Conservation (phyloP, 2,797 vertebrate genomes). For the Danio jaintianensis region DNA sequence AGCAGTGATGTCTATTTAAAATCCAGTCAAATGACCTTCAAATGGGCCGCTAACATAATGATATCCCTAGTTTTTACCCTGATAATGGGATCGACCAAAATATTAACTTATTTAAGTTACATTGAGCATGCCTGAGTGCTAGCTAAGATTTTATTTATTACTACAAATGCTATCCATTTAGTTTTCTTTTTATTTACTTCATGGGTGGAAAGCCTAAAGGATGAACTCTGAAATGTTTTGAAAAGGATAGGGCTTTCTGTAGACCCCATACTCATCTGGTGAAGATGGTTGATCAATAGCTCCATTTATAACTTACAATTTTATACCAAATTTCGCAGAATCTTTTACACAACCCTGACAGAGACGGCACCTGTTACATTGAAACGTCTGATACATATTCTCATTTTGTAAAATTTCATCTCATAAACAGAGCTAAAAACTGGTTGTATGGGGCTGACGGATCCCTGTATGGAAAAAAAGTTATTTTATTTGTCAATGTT, state of each 20-base stretch:
- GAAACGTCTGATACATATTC: background rate
- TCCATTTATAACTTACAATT: background rate
- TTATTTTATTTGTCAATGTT: slow-evolving; percentile 4
- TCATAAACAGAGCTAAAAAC: background rate
- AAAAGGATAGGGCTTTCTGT: background rate
- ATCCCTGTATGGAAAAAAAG: background rate
- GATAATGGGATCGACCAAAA: slow-evolving; percentile 54
- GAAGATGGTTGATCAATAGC: background rate
- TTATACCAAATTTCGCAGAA: slow-evolving; percentile 32
- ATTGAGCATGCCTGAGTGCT: slow-evolving; percentile 68
- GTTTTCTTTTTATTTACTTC: slow-evolving; percentile 37
- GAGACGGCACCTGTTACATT: slow-evolving; percentile 5
- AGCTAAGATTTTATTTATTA: slow-evolving; percentile 57
- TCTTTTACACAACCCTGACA: slow-evolving; percentile 19
- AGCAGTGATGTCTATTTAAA: background rate
- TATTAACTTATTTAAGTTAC: slow-evolving; percentile 44
- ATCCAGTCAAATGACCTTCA: slow-evolving; percentile 53
- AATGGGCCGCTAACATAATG: slow-evolving; percentile 66
- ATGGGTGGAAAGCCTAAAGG: background rate
- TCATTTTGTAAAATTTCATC: background rate
- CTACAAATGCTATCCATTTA: slow-evolving; percentile 41
- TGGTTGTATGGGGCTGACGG: background rate
- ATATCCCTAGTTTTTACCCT: slow-evolving; percentile 51
- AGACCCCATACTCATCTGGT: slow-evolving; percentile 6
- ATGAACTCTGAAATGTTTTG: slow-evolving; percentile 8